Conservation (phyloP, 1,140 invertebrate genomes). For the Cyphomyrmex costatus region DNA sequence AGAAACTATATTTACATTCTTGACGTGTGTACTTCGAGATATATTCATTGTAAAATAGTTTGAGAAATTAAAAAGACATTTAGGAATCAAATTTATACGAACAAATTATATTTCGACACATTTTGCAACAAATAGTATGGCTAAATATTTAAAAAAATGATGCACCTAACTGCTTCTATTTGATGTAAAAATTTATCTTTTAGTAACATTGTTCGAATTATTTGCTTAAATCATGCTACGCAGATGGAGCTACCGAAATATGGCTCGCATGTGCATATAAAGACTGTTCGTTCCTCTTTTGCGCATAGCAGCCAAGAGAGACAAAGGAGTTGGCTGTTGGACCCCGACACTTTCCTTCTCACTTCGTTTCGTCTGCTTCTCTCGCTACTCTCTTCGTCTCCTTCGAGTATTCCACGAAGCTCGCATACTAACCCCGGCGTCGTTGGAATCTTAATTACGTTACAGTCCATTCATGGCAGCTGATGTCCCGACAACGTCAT, state of each 20-base stretch:
- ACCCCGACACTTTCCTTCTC: neutral
- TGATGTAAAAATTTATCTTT: neutral
- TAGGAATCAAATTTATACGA: neutral
- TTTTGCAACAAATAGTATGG: neutral
- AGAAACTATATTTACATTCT: neutral
- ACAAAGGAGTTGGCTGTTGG: slow-evolving; percentile 70
- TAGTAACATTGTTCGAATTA: neutral
- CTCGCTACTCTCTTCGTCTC: slow-evolving; percentile 5
- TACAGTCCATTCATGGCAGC: slow-evolving; percentile 77
- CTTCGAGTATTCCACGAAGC: slow-evolving; percentile 56
- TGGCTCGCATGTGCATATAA: slow-evolving; percentile 34
- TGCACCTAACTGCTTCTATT: neutral
- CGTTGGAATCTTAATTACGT: slow-evolving; percentile 81
- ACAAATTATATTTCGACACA: neutral
- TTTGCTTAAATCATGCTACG: slow-evolving; percentile 19
- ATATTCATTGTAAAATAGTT: neutral
- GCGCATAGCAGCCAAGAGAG: slow-evolving; percentile 69
- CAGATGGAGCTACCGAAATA: slow-evolving; percentile 44
- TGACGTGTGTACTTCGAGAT: neutral
- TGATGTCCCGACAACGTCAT: slow-evolving; percentile 68
- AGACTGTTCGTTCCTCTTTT: slow-evolving; percentile 61
- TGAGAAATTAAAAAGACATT: neutral
- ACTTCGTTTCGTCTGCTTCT: neutral
- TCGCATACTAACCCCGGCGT: slow-evolving; percentile 57
- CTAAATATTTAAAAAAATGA: neutral